Evolutionary conservation across 2,797 vertebrate genomes (phyloP).

Genomic region (Manis pentadactyla): DNA sequence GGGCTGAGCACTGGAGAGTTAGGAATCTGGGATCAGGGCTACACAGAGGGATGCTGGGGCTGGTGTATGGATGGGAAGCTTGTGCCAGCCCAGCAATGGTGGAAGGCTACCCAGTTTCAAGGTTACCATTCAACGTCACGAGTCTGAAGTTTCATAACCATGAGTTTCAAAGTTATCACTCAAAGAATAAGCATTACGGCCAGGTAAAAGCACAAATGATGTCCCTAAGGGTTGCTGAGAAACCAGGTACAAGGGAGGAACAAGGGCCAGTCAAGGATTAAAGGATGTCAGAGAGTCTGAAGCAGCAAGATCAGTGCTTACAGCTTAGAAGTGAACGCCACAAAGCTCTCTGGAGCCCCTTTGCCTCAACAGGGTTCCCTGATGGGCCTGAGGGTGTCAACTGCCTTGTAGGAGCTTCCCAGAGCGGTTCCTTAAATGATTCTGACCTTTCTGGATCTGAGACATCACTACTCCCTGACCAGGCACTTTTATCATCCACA

Average conservation of each 20-base stretch:
- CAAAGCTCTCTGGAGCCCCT: not conserved
- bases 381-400: not conserved
- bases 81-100: not conserved
- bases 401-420: not conserved
- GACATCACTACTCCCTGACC: not conserved
- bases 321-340: not conserved
- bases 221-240: not conserved
- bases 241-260: not conserved
- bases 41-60: not conserved
- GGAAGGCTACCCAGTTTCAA: constrained; percentile 6
- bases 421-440: not conserved
- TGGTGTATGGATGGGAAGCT: not conserved
- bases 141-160: not conserved
- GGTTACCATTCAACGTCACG: not conserved
- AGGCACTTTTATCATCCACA: not conserved
- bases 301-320: not conserved
- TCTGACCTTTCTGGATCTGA: not conserved
- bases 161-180: not conserved
- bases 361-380: not conserved
- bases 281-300: not conserved
- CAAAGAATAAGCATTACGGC: not conserved
- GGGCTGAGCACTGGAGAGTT: not conserved
- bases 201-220: not conserved
- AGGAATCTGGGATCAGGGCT: not conserved
- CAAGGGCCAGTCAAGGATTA: not conserved